Evolutionary conservation across 2,888 invertebrate genomes (phyloP).

Genomic region (Drosophila formosana): DNA sequence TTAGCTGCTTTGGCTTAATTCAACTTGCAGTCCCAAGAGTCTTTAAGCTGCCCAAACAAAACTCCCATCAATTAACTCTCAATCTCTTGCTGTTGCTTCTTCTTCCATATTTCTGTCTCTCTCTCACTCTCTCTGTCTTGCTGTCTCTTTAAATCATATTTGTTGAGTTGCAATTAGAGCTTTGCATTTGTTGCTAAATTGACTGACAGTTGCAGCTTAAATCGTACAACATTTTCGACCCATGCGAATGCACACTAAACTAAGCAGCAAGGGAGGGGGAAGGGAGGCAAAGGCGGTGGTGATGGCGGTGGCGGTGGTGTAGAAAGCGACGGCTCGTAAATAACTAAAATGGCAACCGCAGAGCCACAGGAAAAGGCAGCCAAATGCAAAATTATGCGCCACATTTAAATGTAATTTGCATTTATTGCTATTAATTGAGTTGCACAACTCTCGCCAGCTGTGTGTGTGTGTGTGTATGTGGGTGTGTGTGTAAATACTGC

Average conservation of each 20-base stretch:
- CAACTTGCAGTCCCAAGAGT: background rate
- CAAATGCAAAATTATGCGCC: constrained; percentile 69
- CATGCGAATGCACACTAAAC: constrained; percentile 14
- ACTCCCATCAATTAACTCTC: background rate
- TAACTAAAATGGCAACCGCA: constrained; percentile 54
- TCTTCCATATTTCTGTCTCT: background rate
- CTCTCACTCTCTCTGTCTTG: background rate
- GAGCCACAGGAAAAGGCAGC: constrained; percentile 48
- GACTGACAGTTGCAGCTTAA: constrained; percentile 37
- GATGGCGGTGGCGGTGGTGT: background rate
- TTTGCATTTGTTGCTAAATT: constrained; percentile 14
- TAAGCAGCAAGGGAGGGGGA: background rate
- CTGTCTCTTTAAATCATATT: background rate
- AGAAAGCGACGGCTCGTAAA: constrained; percentile 45
- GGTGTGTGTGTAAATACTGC: constrained; percentile 22
- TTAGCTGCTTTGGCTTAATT: background rate
- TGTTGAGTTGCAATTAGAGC: constrained; percentile 2
- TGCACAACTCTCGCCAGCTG: constrained; percentile 30
- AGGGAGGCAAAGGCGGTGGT: background rate
- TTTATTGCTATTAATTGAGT: constrained; percentile 73
- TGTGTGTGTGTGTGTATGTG: constrained; percentile 24
- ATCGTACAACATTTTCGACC: constrained; percentile 22
- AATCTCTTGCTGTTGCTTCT: no score
- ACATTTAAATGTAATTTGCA: constrained; percentile 73
- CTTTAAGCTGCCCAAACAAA: no score